phyloP scores from a whole-genome alignment of 2,888 invertebrate species.

The Matsumyia berberina region DNA sequence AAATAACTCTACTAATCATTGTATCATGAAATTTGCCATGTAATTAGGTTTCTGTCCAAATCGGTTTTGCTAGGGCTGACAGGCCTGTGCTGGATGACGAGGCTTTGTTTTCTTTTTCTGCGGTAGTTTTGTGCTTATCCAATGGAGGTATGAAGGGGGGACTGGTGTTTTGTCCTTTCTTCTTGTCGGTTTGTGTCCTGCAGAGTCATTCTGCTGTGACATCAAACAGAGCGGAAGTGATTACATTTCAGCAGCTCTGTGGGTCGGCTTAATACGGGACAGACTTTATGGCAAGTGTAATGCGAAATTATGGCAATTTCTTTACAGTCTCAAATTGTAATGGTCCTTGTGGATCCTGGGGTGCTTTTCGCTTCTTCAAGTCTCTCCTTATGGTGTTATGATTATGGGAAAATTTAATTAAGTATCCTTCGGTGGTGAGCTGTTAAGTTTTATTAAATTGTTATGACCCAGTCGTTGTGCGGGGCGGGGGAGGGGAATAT shows the following conservation, averaged over 20 bases:
- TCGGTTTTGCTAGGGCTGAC: conserved; percentile 26
- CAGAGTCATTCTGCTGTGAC: conserved; percentile 44
- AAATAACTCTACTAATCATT: conserved; percentile 63
- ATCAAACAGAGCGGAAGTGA: conserved; percentile 55
- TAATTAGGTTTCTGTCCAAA: conserved; percentile 67
- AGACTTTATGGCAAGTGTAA: conserved; percentile 30
- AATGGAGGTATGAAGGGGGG: background rate
- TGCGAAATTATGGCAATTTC: conserved; percentile 23
- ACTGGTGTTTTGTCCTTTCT: background rate
- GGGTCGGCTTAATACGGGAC: conserved; percentile 1
- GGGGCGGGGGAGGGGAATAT: no score
- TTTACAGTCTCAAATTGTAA: conserved; percentile 24
- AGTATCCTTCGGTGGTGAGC: conserved; percentile 28
- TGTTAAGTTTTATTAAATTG: conserved; percentile 34
- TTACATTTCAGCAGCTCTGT: conserved; percentile 35
- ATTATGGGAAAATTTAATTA: conserved; percentile 56
- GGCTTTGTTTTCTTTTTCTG: conserved; percentile 4
- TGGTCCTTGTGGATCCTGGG: background rate
- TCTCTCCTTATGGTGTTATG: background rate
- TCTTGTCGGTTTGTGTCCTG: conserved; percentile 3
- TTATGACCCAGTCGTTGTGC: conserved; percentile 23
- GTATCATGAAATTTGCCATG: conserved; percentile 63
- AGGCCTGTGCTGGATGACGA: background rate
- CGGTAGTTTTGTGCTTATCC: background rate
- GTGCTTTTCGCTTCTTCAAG: background rate